Evolutionary conservation across 2,797 vertebrate genomes (phyloP), one percentile per base, ranked within the genome.

Genomic region (Pseudochirops cupreus): DNA sequence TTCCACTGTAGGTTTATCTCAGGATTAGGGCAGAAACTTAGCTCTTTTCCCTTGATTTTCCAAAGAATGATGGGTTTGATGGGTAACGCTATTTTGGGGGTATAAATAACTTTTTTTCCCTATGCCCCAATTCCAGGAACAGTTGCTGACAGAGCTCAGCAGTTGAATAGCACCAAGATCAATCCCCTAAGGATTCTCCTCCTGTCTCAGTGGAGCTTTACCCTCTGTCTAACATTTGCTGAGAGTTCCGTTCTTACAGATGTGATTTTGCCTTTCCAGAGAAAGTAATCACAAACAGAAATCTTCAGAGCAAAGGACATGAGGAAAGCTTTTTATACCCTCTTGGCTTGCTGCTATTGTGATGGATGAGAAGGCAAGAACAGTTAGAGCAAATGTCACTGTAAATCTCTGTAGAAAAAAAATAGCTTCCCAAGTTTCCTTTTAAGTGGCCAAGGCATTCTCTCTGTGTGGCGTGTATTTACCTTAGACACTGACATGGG

Each of bases 331-430:
- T 96, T 93, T 46, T 95, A 96, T 11, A 33, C 91, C 50, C 91
- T 97, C 54, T 96, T 92, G 87, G 52, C 57, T 54, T 56, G 90
- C 12, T 39, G 93, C 96, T 95, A 5, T 92, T 90, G 92, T 96
- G 93, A 96, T 96, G 87, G 93, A 95, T 97, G 96, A 96, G 97
- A 95, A 55, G 58, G 67, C 57, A 95, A 93, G 95, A 96, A 97
- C 95, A 97, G 91, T 96, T 94, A 97, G 96, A 97, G 93, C 93
- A 94, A 92, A 95, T 95, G 94, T 92, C 95, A 94, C 94, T 54
- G 52, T 97, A 96, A 96, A 97, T 96, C 95, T 96, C 96, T 52
- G 54, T 93, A 94, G 93, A 96, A 96, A 94, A 94, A 82, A 82
- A 92, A 95, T 97, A 94, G 53, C 55, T 93, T 91, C 39, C 59